phyloP scores from a whole-genome alignment of 2,888 invertebrate genomes.

The Agrochola lychnidis region DNA sequence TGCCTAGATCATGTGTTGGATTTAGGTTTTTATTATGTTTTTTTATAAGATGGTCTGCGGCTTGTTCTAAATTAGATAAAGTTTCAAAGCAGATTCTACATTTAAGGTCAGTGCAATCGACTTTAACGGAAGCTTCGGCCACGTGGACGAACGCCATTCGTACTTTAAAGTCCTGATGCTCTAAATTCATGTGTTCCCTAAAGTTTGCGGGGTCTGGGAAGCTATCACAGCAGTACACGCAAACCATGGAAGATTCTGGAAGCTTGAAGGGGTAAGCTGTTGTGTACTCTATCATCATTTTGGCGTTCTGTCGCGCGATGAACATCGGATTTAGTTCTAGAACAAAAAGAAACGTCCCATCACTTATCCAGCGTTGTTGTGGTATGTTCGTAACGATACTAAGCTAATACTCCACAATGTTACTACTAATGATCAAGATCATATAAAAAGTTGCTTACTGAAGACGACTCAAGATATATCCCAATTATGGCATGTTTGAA shows the following conservation, averaged over 20 bases:
- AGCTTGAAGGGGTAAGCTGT: constrained; percentile 73
- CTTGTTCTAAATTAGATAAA: constrained; percentile 51
- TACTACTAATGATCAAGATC: constrained; percentile 1
- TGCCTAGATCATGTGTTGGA: constrained; percentile 64
- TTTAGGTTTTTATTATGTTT: constrained; percentile 64
- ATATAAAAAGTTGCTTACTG: neutral
- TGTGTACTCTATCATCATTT: constrained; percentile 66
- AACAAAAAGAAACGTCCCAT: constrained; percentile 71
- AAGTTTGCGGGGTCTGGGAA: constrained; percentile 70
- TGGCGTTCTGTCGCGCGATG: constrained; percentile 68
- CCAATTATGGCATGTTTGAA: neutral
- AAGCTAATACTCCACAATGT: constrained; percentile 22
- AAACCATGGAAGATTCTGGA: constrained; percentile 65
- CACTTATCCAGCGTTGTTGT: constrained; percentile 54
- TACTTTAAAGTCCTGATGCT: constrained; percentile 68
- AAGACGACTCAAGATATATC: neutral
- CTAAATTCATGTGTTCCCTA: constrained; percentile 69
- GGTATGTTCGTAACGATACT: constrained; percentile 3
- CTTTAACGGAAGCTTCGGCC: constrained; percentile 67
- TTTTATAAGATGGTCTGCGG: constrained; percentile 65
- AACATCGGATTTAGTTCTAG: constrained; percentile 67
- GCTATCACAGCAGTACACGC: constrained; percentile 73
- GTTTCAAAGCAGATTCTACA: constrained; percentile 68
- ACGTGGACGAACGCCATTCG: constrained; percentile 68
- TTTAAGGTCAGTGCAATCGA: constrained; percentile 67